Evolutionary conservation across 2,888 invertebrate genomes (phyloP).

Genomic region (Platycheirus albimanus): DNA sequence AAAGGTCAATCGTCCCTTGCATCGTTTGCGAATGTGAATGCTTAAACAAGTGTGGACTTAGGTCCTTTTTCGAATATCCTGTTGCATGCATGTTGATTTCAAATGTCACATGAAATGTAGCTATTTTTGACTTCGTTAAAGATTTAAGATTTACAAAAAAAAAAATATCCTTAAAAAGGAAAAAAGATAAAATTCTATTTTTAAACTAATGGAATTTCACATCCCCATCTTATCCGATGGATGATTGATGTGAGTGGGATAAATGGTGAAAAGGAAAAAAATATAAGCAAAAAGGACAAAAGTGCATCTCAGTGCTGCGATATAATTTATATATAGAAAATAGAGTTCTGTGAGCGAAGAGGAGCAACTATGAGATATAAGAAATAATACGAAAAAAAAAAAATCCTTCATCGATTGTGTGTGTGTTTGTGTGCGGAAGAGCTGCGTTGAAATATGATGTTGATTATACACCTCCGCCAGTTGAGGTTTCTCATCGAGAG

Average conservation of each 20-base stretch:
- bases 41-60: not conserved
- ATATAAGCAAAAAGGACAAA: slow-evolving; percentile 34
- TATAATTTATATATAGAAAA: too few species aligned
- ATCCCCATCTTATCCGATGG: slow-evolving; percentile 42
- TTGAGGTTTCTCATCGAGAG: slow-evolving; percentile 17
- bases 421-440: too few species aligned
- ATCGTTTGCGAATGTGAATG: not conserved
- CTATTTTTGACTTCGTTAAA: not conserved
- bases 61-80: slow-evolving; percentile 12
- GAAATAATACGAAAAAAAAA: slow-evolving; percentile 25
- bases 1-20: not conserved
- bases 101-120: not conserved
- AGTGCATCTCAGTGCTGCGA: slow-evolving; percentile 37
- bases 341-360: slow-evolving; percentile 27
- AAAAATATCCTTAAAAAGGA: slow-evolving; percentile 18
- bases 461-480: slow-evolving; percentile 9
- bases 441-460: not conserved
- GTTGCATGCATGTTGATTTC: slow-evolving; percentile 7
- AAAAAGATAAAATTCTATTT: slow-evolving; percentile 32
- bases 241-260: slow-evolving; percentile 58
- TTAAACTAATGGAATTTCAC: slow-evolving; percentile 33
- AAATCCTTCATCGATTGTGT: slow-evolving; percentile 49
- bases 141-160: not conserved
- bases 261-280: slow-evolving; percentile 26
- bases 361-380: slow-evolving; percentile 29